phyloP scores from a whole-genome alignment of 1,140 invertebrate species.

The Aphis craccivora region DNA sequence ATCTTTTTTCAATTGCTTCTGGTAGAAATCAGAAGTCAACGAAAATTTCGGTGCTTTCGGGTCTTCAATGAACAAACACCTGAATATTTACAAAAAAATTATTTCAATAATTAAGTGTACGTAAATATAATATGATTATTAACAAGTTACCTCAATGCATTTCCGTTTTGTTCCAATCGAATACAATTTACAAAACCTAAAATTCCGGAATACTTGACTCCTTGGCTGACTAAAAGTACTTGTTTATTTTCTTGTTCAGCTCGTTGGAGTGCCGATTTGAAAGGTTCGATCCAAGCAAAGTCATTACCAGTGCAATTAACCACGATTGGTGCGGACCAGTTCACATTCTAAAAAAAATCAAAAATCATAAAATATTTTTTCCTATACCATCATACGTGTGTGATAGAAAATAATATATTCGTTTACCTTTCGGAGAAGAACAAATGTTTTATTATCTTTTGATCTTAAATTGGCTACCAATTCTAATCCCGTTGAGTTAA shows the following conservation, averaged over 20 bases:
- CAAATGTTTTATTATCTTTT: slow-evolving; percentile 63
- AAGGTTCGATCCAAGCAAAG: slow-evolving; percentile 79
- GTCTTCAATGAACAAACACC: slow-evolving; percentile 61
- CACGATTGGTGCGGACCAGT: slow-evolving; percentile 60
- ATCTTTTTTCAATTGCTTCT: slow-evolving; percentile 64
- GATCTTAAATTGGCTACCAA: slow-evolving; percentile 68
- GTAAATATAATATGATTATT: background rate
- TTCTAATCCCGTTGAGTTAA: slow-evolving; percentile 66
- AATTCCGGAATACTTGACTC: slow-evolving; percentile 75
- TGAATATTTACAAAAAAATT: background rate
- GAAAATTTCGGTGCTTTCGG: slow-evolving; percentile 60
- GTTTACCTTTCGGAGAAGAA: slow-evolving; percentile 41
- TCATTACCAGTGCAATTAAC: slow-evolving; percentile 72
- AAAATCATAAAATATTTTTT: slow-evolving; percentile 68
- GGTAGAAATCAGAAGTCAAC: slow-evolving; percentile 65
- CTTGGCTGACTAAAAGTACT: slow-evolving; percentile 75
- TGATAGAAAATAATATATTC: background rate
- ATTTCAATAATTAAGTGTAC: slow-evolving; percentile 75
- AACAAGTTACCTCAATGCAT: slow-evolving; percentile 5
- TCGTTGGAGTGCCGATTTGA: slow-evolving; percentile 74
- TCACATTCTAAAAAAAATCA: slow-evolving; percentile 61
- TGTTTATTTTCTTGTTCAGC: slow-evolving; percentile 68
- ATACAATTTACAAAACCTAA: slow-evolving; percentile 68
- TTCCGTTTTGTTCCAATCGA: slow-evolving; percentile 41
- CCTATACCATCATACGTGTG: background rate